A percentile compares a stretch with the other conserved stretches of the same genome.
These are phyloP conservation scores for Rhea pennata DNA, from an alignment of 2,113 vertebrate genomes.

Conservation along the genomic window DNA sequence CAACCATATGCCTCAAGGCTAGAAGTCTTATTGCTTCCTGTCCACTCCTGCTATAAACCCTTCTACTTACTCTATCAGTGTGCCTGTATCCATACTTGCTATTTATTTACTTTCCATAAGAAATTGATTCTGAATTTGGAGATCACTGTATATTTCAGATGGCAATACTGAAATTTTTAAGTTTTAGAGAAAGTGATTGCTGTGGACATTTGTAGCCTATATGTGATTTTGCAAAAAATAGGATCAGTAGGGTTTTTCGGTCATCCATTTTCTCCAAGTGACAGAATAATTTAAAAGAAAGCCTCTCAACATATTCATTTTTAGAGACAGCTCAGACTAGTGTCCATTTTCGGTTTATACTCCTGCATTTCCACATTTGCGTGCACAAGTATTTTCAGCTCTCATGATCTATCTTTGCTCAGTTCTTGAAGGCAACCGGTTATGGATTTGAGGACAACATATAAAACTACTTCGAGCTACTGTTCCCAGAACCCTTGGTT, in stretches of 20 bases:
- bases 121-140: conserved; percentile 17
- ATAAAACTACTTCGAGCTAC: neutral
- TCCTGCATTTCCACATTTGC: neutral
- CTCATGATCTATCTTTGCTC: neutral
- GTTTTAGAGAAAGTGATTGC: neutral
- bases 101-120: conserved; percentile 16
- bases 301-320: neutral
- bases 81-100: neutral
- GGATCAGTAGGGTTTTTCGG: neutral
- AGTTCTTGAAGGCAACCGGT: neutral
- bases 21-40: neutral
- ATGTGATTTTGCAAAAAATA: conserved; percentile 29
- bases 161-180: neutral
- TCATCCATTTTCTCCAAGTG: neutral
- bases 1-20: neutral
- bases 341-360: neutral
- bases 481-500: neutral
- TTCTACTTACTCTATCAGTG: neutral
- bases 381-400: neutral
- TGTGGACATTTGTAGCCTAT: neutral
- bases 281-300: neutral
- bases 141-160: conserved; percentile 7
- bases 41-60: neutral
- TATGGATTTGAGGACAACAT: neutral
- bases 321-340: neutral